phyloP scores from a whole-genome alignment of 2,888 invertebrate genomes.

The Drosophila lacicola region DNA sequence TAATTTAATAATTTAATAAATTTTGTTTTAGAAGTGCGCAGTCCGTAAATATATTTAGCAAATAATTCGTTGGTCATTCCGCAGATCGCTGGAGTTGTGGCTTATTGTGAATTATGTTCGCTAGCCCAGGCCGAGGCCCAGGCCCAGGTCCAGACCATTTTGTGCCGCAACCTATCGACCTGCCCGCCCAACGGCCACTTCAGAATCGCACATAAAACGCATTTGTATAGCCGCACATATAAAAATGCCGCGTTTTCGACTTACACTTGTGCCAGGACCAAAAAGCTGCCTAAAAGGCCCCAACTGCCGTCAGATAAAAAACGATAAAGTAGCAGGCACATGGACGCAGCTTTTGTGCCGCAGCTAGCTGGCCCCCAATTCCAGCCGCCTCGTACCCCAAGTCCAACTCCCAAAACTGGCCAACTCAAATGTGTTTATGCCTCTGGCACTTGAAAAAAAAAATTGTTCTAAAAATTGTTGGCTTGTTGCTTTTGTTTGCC shows the following conservation, averaged over 20 bases:
- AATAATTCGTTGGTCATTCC: conserved; percentile 25
- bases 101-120: conserved; percentile 45
- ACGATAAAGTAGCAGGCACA: conserved; percentile 59
- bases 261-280: conserved; percentile 58
- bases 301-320: conserved; percentile 54
- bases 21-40: background rate
- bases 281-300: conserved; percentile 59
- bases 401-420: conserved; percentile 30
- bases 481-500: conserved; percentile 79
- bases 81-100: conserved; percentile 25
- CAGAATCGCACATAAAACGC: conserved; percentile 61
- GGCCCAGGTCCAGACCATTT: background rate
- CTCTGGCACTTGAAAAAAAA: conserved; percentile 71
- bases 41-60: conserved; percentile 8
- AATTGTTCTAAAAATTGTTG: conserved; percentile 72
- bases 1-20: conserved; percentile 12
- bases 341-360: conserved; percentile 33
- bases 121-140: background rate
- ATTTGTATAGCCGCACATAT: conserved; percentile 51
- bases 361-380: conserved; percentile 3
- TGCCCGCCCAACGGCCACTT: conserved; percentile 36
- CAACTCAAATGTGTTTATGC: conserved; percentile 64
- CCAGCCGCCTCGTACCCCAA: conserved; percentile 2
- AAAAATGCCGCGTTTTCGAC: conserved; percentile 58
- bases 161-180: no score